Percentiles rank a stretch among this genome's conserved stretches.
Evolutionary conservation across 1,140 invertebrate species (phyloP).

Genomic region (Maniola jurtina): DNA sequence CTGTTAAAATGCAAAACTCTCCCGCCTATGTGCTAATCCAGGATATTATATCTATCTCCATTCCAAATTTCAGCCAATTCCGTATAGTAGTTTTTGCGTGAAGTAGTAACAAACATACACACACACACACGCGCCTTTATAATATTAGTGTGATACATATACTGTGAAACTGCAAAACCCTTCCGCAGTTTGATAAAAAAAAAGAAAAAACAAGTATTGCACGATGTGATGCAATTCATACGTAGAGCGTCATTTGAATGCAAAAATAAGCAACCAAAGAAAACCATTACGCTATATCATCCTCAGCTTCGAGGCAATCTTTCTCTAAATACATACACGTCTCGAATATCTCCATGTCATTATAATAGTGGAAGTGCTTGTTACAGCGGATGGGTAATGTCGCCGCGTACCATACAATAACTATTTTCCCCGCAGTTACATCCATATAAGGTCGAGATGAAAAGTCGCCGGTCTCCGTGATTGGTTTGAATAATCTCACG

Average conservation of each 20-base stretch:
- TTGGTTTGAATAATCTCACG: slow-evolving; percentile 65
- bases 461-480: slow-evolving; percentile 56
- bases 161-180: too few species aligned
- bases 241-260: neutral
- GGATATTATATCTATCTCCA: too few species aligned
- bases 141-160: too few species aligned
- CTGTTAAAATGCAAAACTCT: too few species aligned
- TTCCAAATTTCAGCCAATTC: too few species aligned
- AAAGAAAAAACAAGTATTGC: neutral
- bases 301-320: neutral
- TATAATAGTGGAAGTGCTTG: slow-evolving; percentile 17
- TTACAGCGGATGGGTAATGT: slow-evolving; percentile 21
- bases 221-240: neutral
- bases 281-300: neutral
- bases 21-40: too few species aligned
- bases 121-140: too few species aligned
- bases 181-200: too few species aligned
- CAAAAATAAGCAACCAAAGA: slow-evolving; percentile 1
- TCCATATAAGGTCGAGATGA: slow-evolving; percentile 52
- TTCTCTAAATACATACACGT: slow-evolving; percentile 8
- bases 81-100: too few species aligned
- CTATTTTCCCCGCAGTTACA: slow-evolving; percentile 22
- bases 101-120: too few species aligned
- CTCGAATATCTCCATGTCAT: slow-evolving; percentile 10
- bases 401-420: slow-evolving; percentile 22